phyloP scores from a whole-genome alignment of 1,140 invertebrate genomes.

The Holcopasites calliopsidis region DNA sequence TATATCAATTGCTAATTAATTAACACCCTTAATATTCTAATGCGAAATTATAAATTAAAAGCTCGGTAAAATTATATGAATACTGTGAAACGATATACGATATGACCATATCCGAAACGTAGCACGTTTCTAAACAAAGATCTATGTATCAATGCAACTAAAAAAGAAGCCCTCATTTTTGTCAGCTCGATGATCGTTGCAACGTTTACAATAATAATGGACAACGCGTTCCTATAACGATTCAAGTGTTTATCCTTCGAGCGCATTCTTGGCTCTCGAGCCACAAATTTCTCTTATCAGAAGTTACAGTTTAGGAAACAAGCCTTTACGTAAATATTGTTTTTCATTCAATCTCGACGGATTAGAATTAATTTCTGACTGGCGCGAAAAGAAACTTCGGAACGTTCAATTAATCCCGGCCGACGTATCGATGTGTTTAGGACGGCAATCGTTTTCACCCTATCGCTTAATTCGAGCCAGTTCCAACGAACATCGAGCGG shows the following conservation, averaged over 20 bases:
- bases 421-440: conserved; percentile 73
- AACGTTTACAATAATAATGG: neutral
- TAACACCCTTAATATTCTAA: conserved; percentile 13
- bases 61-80: neutral
- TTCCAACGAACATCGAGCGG: conserved; percentile 38
- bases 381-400: conserved; percentile 21
- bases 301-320: too few species aligned
- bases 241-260: neutral
- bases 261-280: neutral
- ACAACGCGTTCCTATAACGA: neutral
- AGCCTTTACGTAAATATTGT: neutral
- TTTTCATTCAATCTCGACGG: conserved; percentile 27
- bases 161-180: conserved; percentile 12
- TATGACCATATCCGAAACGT: conserved; percentile 11
- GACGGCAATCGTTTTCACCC: conserved; percentile 71
- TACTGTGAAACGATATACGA: conserved; percentile 25
- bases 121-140: neutral
- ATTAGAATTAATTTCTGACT: conserved; percentile 9
- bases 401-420: conserved; percentile 29
- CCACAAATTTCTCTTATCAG: neutral
- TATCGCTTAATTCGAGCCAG: conserved; percentile 10
- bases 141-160: neutral
- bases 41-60: conserved; percentile 6
- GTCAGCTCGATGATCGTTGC: conserved; percentile 29
- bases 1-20: neutral